phyloP scores from a whole-genome alignment of 2,113 vertebrate genomes.

The Dipodomys stephensi region DNA sequence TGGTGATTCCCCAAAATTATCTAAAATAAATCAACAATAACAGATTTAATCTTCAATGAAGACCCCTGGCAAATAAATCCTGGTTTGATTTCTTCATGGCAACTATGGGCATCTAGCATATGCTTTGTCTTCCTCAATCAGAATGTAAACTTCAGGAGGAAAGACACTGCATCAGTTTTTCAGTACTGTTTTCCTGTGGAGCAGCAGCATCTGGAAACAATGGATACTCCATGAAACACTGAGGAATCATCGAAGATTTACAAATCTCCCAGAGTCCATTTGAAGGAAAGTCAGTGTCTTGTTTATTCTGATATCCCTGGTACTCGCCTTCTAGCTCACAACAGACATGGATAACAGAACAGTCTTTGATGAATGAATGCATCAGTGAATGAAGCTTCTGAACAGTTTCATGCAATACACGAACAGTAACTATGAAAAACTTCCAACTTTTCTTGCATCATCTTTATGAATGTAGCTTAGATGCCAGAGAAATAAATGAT shows the following conservation, averaged over 20 bases:
- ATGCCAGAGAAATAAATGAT: not conserved
- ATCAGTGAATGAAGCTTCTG: not conserved
- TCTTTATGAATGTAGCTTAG: not conserved
- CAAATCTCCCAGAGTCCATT: not conserved
- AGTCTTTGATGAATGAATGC: not conserved
- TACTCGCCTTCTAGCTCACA: not conserved
- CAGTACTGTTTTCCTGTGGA: not conserved
- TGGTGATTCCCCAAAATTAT: not conserved
- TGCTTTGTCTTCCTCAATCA: not conserved
- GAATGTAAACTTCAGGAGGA: not conserved
- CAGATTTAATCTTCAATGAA: not conserved
- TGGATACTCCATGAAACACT: not conserved
- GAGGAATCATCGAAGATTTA: not conserved
- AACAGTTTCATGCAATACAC: not conserved
- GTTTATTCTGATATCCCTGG: not conserved
- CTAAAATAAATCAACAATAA: not conserved
- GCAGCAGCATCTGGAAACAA: not conserved
- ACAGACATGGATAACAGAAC: not conserved
- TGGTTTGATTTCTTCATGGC: not conserved
- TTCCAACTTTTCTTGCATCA: not conserved
- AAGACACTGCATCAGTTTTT: not conserved
- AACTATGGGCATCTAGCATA: not conserved
- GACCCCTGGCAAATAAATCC: not conserved
- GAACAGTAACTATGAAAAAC: not conserved
- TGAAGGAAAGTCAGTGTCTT: not conserved